Percentiles rank a stretch among this genome's conserved stretches.
Conservation (phyloP, 2,888 invertebrate genomes). For the Ametastegia equiseti region DNA sequence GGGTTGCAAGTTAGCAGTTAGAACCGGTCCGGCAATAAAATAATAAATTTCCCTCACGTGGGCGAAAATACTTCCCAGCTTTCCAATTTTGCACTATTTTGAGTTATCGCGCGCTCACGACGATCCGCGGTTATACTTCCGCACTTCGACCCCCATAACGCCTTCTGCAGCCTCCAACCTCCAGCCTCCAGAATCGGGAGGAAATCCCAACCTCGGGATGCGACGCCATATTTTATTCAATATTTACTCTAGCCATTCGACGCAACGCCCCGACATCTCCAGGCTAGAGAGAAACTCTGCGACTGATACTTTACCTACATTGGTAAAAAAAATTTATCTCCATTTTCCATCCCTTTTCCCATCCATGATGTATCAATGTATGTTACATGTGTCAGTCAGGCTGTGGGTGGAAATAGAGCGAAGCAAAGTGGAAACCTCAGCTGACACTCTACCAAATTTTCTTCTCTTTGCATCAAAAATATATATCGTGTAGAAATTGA, state of each 20-base stretch:
- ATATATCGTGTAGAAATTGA: too few relatives aligned
- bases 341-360: background rate
- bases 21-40: slow-evolving; percentile 16
- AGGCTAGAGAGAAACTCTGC: slow-evolving; percentile 8
- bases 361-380: background rate
- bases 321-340: background rate
- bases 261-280: slow-evolving; percentile 3
- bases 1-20: slow-evolving; percentile 7
- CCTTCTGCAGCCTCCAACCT: background rate
- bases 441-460: too few relatives aligned
- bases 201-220: background rate
- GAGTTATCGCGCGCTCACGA: slow-evolving; percentile 23
- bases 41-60: slow-evolving; percentile 30
- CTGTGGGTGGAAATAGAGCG: too few relatives aligned
- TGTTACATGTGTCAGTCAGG: background rate
- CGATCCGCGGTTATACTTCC: background rate
- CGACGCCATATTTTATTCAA: slow-evolving; percentile 22
- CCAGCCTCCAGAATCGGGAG: background rate
- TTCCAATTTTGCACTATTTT: slow-evolving; percentile 42
- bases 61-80: background rate
- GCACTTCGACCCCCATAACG: background rate
- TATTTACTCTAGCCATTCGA: slow-evolving; percentile 7
- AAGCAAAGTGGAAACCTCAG: too few relatives aligned
- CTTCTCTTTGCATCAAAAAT: too few relatives aligned
- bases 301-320: background rate